Evolutionary conservation across 64 coral and sea anemone species (phyloP).

Genomic region (Platygyra sinensis): DNA sequence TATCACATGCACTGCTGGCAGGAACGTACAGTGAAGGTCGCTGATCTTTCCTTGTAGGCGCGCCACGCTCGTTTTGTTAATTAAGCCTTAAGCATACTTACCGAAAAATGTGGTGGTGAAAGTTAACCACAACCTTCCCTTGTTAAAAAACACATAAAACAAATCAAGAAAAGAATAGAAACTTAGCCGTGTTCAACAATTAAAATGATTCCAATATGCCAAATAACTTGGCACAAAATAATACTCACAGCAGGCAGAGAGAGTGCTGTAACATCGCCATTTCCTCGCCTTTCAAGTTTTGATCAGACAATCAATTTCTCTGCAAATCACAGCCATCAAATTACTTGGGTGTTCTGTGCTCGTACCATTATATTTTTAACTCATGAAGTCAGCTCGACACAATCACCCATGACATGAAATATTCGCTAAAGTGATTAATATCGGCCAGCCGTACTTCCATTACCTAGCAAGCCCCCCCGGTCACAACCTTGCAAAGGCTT

Average conservation of each 20-base stretch:
- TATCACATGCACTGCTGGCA: too few relatives aligned
- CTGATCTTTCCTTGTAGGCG: too few relatives aligned
- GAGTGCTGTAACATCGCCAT: constrained; percentile 16
- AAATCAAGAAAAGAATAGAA: background rate
- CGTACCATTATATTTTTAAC: background rate
- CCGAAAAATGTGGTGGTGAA: background rate
- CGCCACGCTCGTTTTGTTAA: too few relatives aligned
- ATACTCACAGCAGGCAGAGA: constrained; percentile 8
- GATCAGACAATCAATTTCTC: background rate
- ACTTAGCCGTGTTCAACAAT: background rate
- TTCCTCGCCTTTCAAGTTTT: background rate
- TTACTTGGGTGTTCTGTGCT: background rate
- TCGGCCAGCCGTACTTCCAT: background rate
- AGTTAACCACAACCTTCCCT: background rate
- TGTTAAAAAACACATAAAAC: background rate
- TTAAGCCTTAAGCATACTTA: background rate
- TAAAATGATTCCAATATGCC: background rate
- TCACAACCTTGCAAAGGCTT: background rate
- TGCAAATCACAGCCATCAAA: background rate
- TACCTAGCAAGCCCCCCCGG: too few relatives aligned
- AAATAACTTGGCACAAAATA: background rate
- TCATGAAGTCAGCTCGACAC: background rate
- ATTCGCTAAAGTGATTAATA: background rate
- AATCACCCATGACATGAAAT: background rate
- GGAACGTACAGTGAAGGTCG: too few relatives aligned